Conservation (phyloP, 2,113 vertebrate species). For the Synodontis membranacea region DNA sequence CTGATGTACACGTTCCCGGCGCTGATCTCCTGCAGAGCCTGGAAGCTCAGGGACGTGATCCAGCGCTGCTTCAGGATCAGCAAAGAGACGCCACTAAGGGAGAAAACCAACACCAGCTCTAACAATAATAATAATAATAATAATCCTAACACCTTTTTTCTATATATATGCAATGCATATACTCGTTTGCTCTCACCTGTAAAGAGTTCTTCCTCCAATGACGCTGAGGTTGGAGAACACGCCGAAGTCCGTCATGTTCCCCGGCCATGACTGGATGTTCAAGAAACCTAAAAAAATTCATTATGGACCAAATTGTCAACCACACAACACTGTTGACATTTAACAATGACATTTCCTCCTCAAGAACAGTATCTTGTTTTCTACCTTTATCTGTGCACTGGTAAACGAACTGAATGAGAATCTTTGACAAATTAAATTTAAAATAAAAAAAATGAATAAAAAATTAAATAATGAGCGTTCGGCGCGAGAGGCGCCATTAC, state of each 20-base stretch:
- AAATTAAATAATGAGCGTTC: not conserved
- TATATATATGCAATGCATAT: not conserved
- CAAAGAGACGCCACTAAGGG: slow-evolving; percentile 88
- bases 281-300: slow-evolving; percentile 79
- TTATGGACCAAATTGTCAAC: not conserved
- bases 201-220: slow-evolving; percentile 90
- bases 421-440: too few relatives aligned
- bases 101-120: slow-evolving; percentile 40
- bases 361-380: not conserved
- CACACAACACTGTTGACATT: not conserved
- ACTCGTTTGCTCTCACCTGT: slow-evolving; percentile 76
- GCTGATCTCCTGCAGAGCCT: slow-evolving; percentile 93
- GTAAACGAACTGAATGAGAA: not conserved
- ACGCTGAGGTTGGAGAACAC: slow-evolving; percentile 95
- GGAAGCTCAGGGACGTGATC: slow-evolving; percentile 90
- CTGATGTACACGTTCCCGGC: slow-evolving; percentile 96
- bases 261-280: slow-evolving; percentile 96
- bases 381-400: not conserved
- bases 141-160: not conserved
- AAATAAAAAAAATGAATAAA: not conserved
- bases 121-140: not conserved
- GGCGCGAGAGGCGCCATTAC: slow-evolving; percentile 55
- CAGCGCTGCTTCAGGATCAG: slow-evolving; percentile 95
- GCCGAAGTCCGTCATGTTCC: slow-evolving; percentile 95
- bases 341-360: not conserved